Base-by-base conservation (phyloP, 2,888 invertebrate species). In the Scaptomyza parva region DNA sequence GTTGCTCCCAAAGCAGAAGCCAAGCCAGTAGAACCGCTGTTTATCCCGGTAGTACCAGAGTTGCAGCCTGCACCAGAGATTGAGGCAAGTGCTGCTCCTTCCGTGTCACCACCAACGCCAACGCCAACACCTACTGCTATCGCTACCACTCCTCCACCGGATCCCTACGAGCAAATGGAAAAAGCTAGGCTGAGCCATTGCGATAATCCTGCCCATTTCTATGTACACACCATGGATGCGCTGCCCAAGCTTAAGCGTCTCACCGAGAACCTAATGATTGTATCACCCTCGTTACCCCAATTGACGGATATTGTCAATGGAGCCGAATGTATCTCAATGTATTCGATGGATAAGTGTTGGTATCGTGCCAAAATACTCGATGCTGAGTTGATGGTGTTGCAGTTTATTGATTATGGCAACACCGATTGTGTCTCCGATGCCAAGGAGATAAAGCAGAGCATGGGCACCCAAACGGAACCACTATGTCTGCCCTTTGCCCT, bases 291-390 rank as follows among this genome's bases (percentile, higher is more conserved):
- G 0, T 93, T 94, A 88, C 89, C 93, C 0, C 92, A 93, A 35
- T 89, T 95, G 9, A 93, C 93, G 58, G 93, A 95, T 1, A 71
- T 88, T 14, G 77, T 87, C 0, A 88, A 91, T 40, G 91, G 95
- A 7, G 93, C 94, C 0, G 86, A 94, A 0, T 96, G 96, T 78
- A 93, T 95, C 47, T 97, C 98, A 0, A 95, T 95, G 85, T 98
- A 97, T 90, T 94, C 95, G 0, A 95, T 94, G 1, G 97, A 98
- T 88, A 95, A 95, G 39, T 94, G 78, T 44, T 99, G 99, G 98
- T 99, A 99, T 91, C 94, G 99, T 61, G 98, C 98, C 0, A 95
- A 95, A 88, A 95, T 99, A 8, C 93, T 98, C 39, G 97, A 97
- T 88, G 94, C 94, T 6, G 96, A 96, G 70, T 94, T 96, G 37